phyloP scores from a whole-genome alignment of 2,888 invertebrate genomes.

The Anticlea derivata region DNA sequence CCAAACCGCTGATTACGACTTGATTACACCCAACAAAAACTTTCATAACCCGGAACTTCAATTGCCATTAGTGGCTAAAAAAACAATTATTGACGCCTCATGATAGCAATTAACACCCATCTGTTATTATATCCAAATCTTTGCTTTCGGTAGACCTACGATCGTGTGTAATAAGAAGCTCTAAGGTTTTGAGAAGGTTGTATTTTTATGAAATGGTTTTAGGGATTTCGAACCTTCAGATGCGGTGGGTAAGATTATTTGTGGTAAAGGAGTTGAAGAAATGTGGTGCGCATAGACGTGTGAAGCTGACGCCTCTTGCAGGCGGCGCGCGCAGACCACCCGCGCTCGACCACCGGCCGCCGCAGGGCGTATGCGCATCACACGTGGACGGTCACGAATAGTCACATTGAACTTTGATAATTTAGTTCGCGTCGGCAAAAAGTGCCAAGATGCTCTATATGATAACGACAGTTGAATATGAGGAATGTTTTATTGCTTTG shows the following conservation, averaged over 20 bases:
- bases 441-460: slow-evolving; percentile 29
- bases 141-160: slow-evolving; percentile 69
- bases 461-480: slow-evolving; percentile 22
- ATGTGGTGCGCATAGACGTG: slow-evolving; percentile 63
- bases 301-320: slow-evolving; percentile 72
- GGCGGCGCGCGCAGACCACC: slow-evolving; percentile 72
- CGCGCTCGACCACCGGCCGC: slow-evolving; percentile 68
- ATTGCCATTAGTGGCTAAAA: slow-evolving; percentile 75
- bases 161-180: slow-evolving; percentile 66
- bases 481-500: slow-evolving; percentile 19
- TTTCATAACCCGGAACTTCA: slow-evolving; percentile 78
- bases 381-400: slow-evolving; percentile 53
- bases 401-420: slow-evolving; percentile 36
- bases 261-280: slow-evolving; percentile 42
- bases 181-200: slow-evolving; percentile 48
- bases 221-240: slow-evolving; percentile 50
- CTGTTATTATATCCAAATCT: slow-evolving; percentile 75
- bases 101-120: slow-evolving; percentile 82
- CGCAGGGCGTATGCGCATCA: slow-evolving; percentile 59
- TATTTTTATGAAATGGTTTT: slow-evolving; percentile 30
- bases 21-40: slow-evolving; percentile 81
- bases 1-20: slow-evolving; percentile 76
- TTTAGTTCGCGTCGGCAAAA: slow-evolving; percentile 41
- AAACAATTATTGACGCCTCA: slow-evolving; percentile 80
- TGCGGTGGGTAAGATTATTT: slow-evolving; percentile 46